Evolutionary conservation across 2,113 vertebrate genomes (phyloP).

Genomic region (Antechinus flavipes): DNA sequence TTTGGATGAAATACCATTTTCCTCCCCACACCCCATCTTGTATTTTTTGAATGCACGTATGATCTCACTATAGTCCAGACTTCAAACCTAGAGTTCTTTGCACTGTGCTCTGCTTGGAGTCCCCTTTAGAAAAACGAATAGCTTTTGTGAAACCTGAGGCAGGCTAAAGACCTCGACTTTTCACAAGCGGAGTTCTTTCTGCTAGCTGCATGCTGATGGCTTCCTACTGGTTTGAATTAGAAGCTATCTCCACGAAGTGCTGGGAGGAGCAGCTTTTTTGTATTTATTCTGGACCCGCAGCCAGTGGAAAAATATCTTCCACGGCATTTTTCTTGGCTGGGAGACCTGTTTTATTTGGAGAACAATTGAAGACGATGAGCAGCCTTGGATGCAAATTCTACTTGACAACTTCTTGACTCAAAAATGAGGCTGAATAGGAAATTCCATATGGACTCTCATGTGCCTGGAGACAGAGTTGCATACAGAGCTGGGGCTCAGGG

Average conservation of each 20-base stretch:
- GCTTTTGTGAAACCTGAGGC: conserved; percentile 77
- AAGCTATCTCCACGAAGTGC: conserved; percentile 77
- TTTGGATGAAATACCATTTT: not conserved
- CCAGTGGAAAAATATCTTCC: conserved; percentile 88
- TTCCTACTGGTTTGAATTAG: conserved; percentile 71
- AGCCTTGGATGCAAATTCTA: conserved; percentile 70
- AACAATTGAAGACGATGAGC: conserved; percentile 87
- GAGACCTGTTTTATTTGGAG: conserved; percentile 89
- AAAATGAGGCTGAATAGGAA: conserved; percentile 56
- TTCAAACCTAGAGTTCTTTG: not conserved
- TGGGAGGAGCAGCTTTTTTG: conserved; percentile 80
- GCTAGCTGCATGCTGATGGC: conserved; percentile 15
- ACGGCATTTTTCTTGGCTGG: conserved; percentile 83
- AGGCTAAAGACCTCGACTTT: conserved; percentile 82
- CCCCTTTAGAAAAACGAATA: conserved; percentile 53
- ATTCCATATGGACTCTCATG: conserved; percentile 52
- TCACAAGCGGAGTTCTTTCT: conserved; percentile 62
- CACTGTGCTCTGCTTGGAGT: not conserved
- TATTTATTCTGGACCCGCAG: conserved; percentile 88
- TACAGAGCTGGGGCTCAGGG: not conserved
- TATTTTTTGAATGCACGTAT: not conserved
- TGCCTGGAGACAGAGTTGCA: not conserved
- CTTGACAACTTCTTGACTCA: conserved; percentile 66
- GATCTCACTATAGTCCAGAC: not conserved
- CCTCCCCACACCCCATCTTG: not conserved